Percentiles rank a stretch among this genome's conserved stretches.
Evolutionary conservation across 2,113 vertebrate genomes (phyloP).

Genomic region (Myiopsitta monachus): DNA sequence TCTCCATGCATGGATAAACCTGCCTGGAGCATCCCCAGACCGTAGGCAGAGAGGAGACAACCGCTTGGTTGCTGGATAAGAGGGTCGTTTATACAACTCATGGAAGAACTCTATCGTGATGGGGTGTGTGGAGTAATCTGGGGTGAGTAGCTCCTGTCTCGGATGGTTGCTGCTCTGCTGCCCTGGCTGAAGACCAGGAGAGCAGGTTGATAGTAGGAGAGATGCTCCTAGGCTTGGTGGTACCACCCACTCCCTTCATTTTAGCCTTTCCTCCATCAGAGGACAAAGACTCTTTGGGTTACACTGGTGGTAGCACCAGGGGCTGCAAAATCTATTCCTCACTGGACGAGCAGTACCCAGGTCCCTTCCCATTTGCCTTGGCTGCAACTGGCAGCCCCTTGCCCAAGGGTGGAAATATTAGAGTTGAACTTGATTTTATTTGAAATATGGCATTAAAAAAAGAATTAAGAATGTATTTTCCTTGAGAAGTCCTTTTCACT

Average conservation of each 20-base stretch:
- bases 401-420: not conserved
- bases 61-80: not conserved
- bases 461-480: not conserved
- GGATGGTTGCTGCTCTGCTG: not conserved
- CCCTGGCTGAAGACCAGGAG: not conserved
- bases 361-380: not conserved
- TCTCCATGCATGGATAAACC: not conserved
- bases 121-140: not conserved
- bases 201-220: not conserved
- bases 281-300: not conserved
- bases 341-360: not conserved
- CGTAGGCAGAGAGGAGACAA: accelerated
- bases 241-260: not conserved
- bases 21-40: not conserved
- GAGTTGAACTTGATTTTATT: not conserved
- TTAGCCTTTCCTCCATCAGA: not conserved
- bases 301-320: not conserved
- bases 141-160: not conserved
- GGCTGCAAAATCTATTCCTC: not conserved
- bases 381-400: not conserved
- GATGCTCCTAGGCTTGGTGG: not conserved
- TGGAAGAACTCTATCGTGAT: not conserved
- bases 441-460: not conserved
- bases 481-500: not conserved
- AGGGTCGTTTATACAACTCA: not conserved